Conservation (phyloP, 2,888 invertebrate genomes). For the Resseliella maxima region DNA sequence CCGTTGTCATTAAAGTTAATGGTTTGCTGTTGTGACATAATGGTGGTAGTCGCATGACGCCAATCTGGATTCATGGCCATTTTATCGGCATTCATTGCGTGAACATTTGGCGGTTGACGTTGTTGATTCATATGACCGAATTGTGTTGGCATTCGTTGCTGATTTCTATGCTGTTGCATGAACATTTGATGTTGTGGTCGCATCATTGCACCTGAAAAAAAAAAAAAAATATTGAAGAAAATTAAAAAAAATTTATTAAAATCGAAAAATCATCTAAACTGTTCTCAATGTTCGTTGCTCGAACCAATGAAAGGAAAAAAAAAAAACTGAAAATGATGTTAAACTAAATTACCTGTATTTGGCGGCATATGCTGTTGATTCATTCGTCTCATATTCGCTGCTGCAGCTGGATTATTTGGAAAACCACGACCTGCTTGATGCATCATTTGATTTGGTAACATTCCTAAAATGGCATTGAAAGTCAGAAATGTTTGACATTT, state of each 20-base stretch:
- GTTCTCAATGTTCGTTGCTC: no score
- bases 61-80: constrained; percentile 68
- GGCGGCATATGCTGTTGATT: constrained; percentile 81
- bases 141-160: constrained; percentile 59
- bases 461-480: constrained; percentile 64
- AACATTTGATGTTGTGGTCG: constrained; percentile 73
- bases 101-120: constrained; percentile 72
- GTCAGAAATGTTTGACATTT: not conserved
- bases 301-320: no score
- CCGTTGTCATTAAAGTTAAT: constrained; percentile 64
- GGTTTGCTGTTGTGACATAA: constrained; percentile 69
- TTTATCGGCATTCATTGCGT: constrained; percentile 72
- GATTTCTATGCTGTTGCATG: constrained; percentile 67
- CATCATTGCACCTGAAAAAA: constrained; percentile 74
- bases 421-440: constrained; percentile 69
- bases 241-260: constrained; percentile 52
- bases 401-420: constrained; percentile 68
- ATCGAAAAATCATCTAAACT: not conserved
- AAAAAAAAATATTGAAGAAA: no score
- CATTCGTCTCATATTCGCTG: constrained; percentile 71
- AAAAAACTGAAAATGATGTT: not conserved
- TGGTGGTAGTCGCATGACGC: constrained; percentile 66
- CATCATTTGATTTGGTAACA: constrained; percentile 71
- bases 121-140: constrained; percentile 59
- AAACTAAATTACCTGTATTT: constrained; percentile 73